Evolutionary conservation across 1,140 invertebrate species (phyloP).

Genomic region (Musca vetustissima): DNA sequence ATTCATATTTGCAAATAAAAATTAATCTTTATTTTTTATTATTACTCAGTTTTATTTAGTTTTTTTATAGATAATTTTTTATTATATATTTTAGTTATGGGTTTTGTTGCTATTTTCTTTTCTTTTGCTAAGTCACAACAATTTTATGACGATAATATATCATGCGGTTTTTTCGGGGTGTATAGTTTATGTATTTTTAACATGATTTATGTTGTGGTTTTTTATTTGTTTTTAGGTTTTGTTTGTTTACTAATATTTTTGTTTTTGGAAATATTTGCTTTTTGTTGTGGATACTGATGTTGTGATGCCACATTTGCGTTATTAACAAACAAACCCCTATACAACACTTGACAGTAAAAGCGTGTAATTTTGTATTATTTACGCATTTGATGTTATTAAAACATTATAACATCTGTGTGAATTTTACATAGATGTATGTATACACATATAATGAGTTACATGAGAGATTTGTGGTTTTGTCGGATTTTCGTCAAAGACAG

Average conservation of each 20-base stretch:
- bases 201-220: slow-evolving; percentile 12
- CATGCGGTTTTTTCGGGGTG: not conserved
- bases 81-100: no score
- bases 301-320: not conserved
- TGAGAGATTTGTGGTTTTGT: not conserved
- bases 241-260: not conserved
- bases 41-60: no score
- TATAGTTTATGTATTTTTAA: not conserved
- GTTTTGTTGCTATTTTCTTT: no score
- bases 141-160: slow-evolving; percentile 3
- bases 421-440: no score
- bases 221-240: not conserved
- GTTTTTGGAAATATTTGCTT: not conserved
- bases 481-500: not conserved
- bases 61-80: no score
- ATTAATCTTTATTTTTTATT: no score
- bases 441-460: not conserved
- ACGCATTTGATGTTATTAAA: slow-evolving; percentile 20
- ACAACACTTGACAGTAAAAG: slow-evolving; percentile 21
- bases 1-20: no score
- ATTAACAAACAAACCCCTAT: not conserved
- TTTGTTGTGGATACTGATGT: no score
- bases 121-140: no score
- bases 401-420: not conserved
- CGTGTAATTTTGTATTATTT: slow-evolving; percentile 20